Conservation (phyloP, 2,797 vertebrate genomes). For the Amphiprion clarkii region DNA sequence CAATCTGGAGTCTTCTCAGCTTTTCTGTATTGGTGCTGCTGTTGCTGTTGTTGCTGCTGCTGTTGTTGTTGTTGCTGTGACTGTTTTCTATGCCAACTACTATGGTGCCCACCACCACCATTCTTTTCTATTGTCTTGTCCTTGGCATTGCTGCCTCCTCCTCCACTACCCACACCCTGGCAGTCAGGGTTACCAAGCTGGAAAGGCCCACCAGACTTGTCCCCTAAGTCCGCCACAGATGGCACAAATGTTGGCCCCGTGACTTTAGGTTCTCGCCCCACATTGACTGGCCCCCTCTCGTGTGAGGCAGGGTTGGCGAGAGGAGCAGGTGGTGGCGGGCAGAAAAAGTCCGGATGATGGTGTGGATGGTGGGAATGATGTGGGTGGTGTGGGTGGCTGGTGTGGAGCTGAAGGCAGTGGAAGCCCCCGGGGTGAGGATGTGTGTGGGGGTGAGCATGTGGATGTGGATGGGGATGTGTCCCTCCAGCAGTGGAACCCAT, state of each 20-base stretch:
- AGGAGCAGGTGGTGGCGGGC: constrained; percentile 88
- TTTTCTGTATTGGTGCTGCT: constrained; percentile 90
- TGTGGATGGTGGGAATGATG: constrained; percentile 91
- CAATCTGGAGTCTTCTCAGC: constrained; percentile 90
- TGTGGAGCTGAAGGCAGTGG: constrained; percentile 94
- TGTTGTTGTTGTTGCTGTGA: constrained; percentile 82
- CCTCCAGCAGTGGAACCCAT: constrained; percentile 87
- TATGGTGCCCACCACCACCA: constrained; percentile 75
- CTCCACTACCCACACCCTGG: constrained; percentile 83
- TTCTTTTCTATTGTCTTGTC: constrained; percentile 88
- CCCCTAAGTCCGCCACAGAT: constrained; percentile 90
- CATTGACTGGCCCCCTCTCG: constrained; percentile 84
- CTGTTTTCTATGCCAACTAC: constrained; percentile 86
- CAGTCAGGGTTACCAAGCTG: constrained; percentile 90
- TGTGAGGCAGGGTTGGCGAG: constrained; percentile 85
- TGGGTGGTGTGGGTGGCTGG: constrained; percentile 87
- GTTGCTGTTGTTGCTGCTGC: constrained; percentile 78
- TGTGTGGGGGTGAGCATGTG: constrained; percentile 86
- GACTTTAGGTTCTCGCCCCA: constrained; percentile 89
- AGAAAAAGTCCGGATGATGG: constrained; percentile 92
- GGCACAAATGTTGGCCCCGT: constrained; percentile 93
- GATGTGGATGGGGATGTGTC: constrained; percentile 88
- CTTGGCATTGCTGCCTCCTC: constrained; percentile 84
- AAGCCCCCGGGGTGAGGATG: constrained; percentile 89
- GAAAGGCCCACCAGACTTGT: constrained; percentile 90